phyloP scores from a whole-genome alignment of 2,888 invertebrate species.

The Microctonus aethiopoides region DNA sequence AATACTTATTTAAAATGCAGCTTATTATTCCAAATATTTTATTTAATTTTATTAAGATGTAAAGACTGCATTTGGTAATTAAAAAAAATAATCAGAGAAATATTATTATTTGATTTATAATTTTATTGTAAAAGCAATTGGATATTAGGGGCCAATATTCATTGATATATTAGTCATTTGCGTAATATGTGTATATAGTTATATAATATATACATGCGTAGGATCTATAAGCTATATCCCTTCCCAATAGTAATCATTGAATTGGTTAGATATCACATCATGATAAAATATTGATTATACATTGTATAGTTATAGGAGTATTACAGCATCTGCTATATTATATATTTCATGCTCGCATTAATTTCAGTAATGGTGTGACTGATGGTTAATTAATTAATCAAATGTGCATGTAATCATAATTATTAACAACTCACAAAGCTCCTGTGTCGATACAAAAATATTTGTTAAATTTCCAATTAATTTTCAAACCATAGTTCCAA shows the following conservation, averaged over 20 bases:
- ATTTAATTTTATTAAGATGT: too few species aligned
- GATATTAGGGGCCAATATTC: too few species aligned
- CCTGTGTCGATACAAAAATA: not conserved
- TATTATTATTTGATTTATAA: too few species aligned
- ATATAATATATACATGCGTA: not conserved
- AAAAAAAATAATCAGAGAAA: too few species aligned
- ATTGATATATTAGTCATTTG: too few species aligned
- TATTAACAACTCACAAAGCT: not conserved
- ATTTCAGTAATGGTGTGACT: constrained; percentile 57
- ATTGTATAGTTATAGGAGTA: not conserved
- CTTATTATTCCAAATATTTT: too few species aligned
- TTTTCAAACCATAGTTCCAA: constrained; percentile 17
- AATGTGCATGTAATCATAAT: constrained; percentile 14
- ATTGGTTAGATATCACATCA: constrained; percentile 9
- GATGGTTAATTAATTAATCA: constrained; percentile 59
- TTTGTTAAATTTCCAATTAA: constrained; percentile 1
- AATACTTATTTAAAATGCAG: too few species aligned
- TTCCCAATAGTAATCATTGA: constrained; percentile 1
- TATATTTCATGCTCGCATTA: constrained; percentile 48
- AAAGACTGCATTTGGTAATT: too few species aligned
- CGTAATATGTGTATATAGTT: too few species aligned
- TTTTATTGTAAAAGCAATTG: too few species aligned
- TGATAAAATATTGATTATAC: constrained; percentile 14
- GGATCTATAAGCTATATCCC: not conserved
- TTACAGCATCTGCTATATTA: constrained; percentile 25